Evolutionary conservation across 2,797 vertebrate species (phyloP).

Genomic region (Thaleichthys pacificus): DNA sequence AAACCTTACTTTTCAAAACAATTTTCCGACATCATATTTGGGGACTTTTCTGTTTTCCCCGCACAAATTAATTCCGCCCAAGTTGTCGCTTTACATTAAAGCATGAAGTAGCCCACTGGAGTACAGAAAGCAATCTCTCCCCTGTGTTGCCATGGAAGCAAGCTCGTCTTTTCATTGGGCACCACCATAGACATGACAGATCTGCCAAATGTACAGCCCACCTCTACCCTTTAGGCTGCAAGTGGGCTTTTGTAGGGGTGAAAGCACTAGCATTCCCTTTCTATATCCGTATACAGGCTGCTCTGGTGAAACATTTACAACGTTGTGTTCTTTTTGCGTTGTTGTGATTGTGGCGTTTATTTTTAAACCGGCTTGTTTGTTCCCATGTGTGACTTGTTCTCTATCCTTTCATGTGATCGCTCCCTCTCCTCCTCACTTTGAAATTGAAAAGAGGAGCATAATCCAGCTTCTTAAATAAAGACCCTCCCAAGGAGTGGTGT

Average conservation of each 20-base stretch:
- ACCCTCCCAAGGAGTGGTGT: slow-evolving; percentile 51
- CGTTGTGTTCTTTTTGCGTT: slow-evolving; percentile 2
- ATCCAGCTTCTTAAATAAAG: slow-evolving; percentile 46
- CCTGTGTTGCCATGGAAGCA: slow-evolving; percentile 78
- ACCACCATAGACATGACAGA: slow-evolving; percentile 41
- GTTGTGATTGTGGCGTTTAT: slow-evolving; percentile 11
- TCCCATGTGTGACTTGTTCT: slow-evolving; percentile 34
- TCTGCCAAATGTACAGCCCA: slow-evolving; percentile 69
- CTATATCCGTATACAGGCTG: slow-evolving; percentile 36
- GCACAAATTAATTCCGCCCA: slow-evolving; percentile 73
- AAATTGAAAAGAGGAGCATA: slow-evolving; percentile 48
- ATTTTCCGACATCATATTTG: slow-evolving; percentile 50
- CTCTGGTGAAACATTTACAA: slow-evolving; percentile 33
- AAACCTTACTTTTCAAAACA: not conserved
- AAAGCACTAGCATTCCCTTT: slow-evolving; percentile 39
- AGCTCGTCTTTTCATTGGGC: slow-evolving; percentile 59
- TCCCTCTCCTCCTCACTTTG: slow-evolving; percentile 33
- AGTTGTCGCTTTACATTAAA: slow-evolving; percentile 81
- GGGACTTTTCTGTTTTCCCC: slow-evolving; percentile 45
- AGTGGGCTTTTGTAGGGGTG: slow-evolving; percentile 33
- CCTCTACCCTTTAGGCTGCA: slow-evolving; percentile 57
- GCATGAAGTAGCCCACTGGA: slow-evolving; percentile 67
- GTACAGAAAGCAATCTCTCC: slow-evolving; percentile 62
- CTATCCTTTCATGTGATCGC: slow-evolving; percentile 40
- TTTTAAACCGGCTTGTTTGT: slow-evolving; percentile 33